These are phyloP conservation scores for Calliphora vicina DNA, from an alignment of 1,140 invertebrate species.

Conservation along the genomic window DNA sequence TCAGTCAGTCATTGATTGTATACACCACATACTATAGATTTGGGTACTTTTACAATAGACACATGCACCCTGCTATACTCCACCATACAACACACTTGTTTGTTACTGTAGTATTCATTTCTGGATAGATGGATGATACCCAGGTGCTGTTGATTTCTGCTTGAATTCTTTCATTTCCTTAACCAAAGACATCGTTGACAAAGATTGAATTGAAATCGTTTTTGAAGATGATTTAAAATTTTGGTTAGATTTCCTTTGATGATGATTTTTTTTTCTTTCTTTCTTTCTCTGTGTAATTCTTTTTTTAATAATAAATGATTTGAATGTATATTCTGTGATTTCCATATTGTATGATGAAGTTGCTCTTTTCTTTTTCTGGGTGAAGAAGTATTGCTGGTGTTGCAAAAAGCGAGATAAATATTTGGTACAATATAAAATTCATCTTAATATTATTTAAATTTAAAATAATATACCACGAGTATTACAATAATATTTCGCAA, in stretches of 20 bases:
- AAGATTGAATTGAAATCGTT: neutral
- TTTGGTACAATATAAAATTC: no score
- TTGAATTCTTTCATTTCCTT: conserved; percentile 22
- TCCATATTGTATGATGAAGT: neutral
- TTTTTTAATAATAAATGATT: neutral
- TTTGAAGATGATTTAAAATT: neutral
- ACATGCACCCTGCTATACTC: neutral
- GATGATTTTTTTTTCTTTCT: neutral
- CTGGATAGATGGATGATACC: neutral
- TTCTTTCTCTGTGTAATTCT: neutral
- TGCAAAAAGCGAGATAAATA: no score
- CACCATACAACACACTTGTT: neutral
- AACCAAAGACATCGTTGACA: neutral
- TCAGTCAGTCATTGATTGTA: neutral
- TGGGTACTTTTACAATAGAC: no score
- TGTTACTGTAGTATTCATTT: neutral
- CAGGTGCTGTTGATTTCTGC: conserved; percentile 34
- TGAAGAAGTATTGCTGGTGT: no score
- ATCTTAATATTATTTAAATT: no score
- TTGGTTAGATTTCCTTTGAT: conserved; percentile 1
- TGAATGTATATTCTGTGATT: neutral
- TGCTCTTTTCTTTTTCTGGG: neutral
- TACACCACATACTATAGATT: no score
- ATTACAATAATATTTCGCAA: no score
- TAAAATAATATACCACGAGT: no score